These are phyloP conservation scores for Anticlea derivata DNA, from an alignment of 2,888 invertebrate genomes.

Conservation along the genomic window DNA sequence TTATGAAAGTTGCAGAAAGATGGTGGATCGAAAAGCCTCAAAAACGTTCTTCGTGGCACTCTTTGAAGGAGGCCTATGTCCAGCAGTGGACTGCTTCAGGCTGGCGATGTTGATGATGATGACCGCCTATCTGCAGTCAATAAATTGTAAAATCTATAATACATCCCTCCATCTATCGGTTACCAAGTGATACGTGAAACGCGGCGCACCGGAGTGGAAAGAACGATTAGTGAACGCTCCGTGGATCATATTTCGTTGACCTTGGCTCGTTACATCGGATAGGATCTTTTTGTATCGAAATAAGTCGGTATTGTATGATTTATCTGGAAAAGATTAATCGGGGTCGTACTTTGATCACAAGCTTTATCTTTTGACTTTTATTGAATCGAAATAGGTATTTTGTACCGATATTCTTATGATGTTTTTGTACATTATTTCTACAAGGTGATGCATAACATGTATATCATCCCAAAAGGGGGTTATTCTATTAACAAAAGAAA, in stretches of 20 bases:
- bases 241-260: constrained; percentile 59
- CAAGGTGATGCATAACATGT: no score
- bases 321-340: constrained; percentile 12
- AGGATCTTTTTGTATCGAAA: constrained; percentile 31
- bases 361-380: constrained; percentile 10
- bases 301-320: constrained; percentile 16
- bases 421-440: not conserved
- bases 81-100: no score
- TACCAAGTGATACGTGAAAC: constrained; percentile 69
- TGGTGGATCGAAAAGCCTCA: no score
- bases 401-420: not conserved
- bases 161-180: constrained; percentile 47
- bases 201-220: constrained; percentile 63
- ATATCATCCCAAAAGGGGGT: no score
- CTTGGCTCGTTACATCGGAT: constrained; percentile 40
- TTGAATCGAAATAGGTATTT: not conserved
- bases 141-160: constrained; percentile 47
- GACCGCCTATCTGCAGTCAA: constrained; percentile 20
- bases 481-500: no score
- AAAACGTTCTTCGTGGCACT: no score
- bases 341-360: constrained; percentile 9
- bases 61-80: no score
- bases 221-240: constrained; percentile 68
- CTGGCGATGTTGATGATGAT: no score
- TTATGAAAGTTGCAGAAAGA: no score